Conservation (phyloP, 2,797 vertebrate genomes). For the Microctenopoma stevenorrisi region DNA sequence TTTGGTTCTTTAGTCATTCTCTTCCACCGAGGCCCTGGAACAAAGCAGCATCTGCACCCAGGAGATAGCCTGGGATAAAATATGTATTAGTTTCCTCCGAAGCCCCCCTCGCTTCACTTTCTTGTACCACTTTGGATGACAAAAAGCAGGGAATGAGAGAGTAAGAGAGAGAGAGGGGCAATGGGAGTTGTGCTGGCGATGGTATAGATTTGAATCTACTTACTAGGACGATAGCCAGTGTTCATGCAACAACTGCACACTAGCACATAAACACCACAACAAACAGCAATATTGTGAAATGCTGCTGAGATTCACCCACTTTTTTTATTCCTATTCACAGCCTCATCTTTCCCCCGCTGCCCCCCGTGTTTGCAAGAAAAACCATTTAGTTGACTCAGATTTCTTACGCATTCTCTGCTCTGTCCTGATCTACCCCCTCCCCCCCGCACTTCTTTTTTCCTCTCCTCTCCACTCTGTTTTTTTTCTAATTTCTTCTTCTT, state of each 20-base stretch:
- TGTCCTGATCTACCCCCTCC: slow-evolving; percentile 33
- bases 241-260: slow-evolving; percentile 40
- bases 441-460: slow-evolving; percentile 17
- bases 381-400: slow-evolving; percentile 69
- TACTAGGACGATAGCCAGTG: slow-evolving; percentile 78
- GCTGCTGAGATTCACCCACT: slow-evolving; percentile 37
- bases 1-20: slow-evolving; percentile 58
- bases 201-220: slow-evolving; percentile 81
- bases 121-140: slow-evolving; percentile 75
- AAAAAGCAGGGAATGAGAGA: slow-evolving; percentile 69
- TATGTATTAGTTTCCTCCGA: slow-evolving; percentile 83
- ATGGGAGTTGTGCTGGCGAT: slow-evolving; percentile 63
- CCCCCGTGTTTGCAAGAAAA: slow-evolving; percentile 54
- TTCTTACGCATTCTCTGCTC: slow-evolving; percentile 44
- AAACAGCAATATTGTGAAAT: slow-evolving; percentile 85
- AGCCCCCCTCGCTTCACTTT: slow-evolving; percentile 55
- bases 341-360: slow-evolving; percentile 47
- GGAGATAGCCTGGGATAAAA: slow-evolving; percentile 83
- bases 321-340: slow-evolving; percentile 76
- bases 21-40: slow-evolving; percentile 62
- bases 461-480: slow-evolving; percentile 73
- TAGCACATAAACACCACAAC: slow-evolving; percentile 48
- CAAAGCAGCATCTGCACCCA: slow-evolving; percentile 72
- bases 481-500: slow-evolving; percentile 84
- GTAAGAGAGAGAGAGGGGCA: slow-evolving; percentile 38